Evolutionary conservation across 2,888 invertebrate species (phyloP).

Genomic region (Tinea semifulvella): DNA sequence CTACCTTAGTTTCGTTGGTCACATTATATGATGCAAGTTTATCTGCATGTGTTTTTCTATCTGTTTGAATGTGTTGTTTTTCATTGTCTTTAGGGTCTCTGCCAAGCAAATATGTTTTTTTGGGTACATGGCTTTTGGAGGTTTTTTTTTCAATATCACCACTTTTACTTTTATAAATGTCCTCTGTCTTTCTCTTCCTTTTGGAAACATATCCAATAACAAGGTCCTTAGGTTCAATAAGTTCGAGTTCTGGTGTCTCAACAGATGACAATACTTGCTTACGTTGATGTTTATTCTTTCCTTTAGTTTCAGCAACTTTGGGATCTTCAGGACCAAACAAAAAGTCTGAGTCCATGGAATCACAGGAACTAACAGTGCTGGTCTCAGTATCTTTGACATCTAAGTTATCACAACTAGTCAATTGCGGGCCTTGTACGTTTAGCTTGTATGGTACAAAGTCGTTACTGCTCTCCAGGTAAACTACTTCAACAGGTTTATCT

Average conservation of each 20-base stretch:
- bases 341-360: conserved; percentile 42
- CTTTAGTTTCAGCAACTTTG: conserved; percentile 28
- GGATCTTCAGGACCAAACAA: conserved; percentile 33
- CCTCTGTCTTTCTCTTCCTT: conserved; percentile 48
- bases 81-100: conserved; percentile 30
- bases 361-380: conserved; percentile 28
- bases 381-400: conserved; percentile 22
- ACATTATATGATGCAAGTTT: too few species aligned
- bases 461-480: conserved; percentile 40
- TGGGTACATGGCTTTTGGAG: conserved; percentile 40
- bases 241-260: conserved; percentile 50
- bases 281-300: conserved; percentile 53
- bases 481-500: conserved; percentile 57
- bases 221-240: conserved; percentile 50
- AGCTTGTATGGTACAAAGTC: conserved; percentile 37
- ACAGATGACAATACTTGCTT: conserved; percentile 61
- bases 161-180: conserved; percentile 22
- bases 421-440: conserved; percentile 45
- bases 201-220: conserved; percentile 44
- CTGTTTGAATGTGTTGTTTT: conserved; percentile 18
- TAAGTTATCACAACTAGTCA: conserved; percentile 25
- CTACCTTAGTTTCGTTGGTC: not conserved
- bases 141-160: conserved; percentile 28
- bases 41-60: not conserved
- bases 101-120: conserved; percentile 50